phyloP scores from a whole-genome alignment of 2,113 vertebrate genomes.

The Octodon degus region DNA sequence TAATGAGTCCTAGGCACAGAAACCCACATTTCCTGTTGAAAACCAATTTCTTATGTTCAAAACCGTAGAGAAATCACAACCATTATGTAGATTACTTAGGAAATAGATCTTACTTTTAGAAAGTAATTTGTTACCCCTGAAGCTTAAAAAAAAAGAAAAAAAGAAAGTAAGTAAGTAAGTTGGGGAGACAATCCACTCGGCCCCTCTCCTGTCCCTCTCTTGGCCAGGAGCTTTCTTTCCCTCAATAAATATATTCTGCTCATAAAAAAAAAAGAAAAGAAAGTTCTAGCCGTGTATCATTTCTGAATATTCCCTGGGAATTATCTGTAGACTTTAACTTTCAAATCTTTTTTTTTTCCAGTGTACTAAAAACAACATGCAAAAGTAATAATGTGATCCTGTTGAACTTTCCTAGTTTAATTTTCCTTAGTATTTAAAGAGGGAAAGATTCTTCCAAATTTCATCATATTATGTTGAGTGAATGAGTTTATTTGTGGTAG shows the following conservation, averaged over 20 bases:
- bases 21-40: slow-evolving; percentile 63
- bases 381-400: slow-evolving; percentile 52
- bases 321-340: slow-evolving; percentile 44
- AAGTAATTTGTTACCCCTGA: slow-evolving; percentile 56
- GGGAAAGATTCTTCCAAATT: neutral
- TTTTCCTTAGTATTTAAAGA: slow-evolving; percentile 53
- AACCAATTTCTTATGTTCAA: slow-evolving; percentile 58
- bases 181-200: too few relatives aligned
- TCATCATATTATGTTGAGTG: slow-evolving; percentile 13
- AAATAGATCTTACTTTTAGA: slow-evolving; percentile 59
- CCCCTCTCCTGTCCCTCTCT: too few relatives aligned
- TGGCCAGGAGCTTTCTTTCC: too few relatives aligned
- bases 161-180: too few relatives aligned
- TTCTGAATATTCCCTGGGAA: slow-evolving; percentile 61
- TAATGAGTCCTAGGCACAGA: slow-evolving; percentile 3
- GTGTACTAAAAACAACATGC: slow-evolving; percentile 50
- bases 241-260: too few relatives aligned
- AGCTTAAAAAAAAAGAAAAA: neutral
- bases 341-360: slow-evolving; percentile 57
- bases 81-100: slow-evolving; percentile 61
- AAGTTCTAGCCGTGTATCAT: neutral
- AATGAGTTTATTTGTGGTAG: neutral
- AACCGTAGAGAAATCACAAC: slow-evolving; percentile 46
- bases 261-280: too few relatives aligned
- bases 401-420: slow-evolving; percentile 37